Percentiles rank a stretch among this genome's conserved stretches.
These are phyloP conservation scores for Atherix ibis DNA, from an alignment of 2,888 invertebrate genomes.

Conservation along the genomic window DNA sequence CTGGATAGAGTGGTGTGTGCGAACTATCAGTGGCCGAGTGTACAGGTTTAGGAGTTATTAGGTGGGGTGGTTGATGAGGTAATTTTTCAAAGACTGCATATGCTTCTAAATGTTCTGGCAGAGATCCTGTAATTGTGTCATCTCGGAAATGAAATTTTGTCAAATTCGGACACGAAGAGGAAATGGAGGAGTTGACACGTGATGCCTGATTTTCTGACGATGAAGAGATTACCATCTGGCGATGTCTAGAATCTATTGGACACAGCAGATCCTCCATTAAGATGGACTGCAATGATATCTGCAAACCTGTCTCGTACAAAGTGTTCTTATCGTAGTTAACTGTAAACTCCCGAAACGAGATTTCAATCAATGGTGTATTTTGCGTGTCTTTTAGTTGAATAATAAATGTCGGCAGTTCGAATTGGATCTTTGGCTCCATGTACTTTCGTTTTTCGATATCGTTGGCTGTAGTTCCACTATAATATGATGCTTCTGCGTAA, in stretches of 20 bases:
- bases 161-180: conserved; percentile 65
- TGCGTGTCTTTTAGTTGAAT: conserved; percentile 59
- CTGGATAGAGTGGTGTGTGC: conserved; percentile 28
- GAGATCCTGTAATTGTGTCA: conserved; percentile 30
- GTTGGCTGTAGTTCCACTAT: conserved; percentile 12
- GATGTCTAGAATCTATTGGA: conserved; percentile 59
- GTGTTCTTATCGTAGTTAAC: conserved; percentile 55
- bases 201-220: conserved; percentile 13
- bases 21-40: conserved; percentile 12
- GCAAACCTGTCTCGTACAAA: conserved; percentile 53
- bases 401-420: conserved; percentile 58
- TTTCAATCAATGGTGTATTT: conserved; percentile 66
- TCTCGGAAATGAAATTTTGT: conserved; percentile 21
- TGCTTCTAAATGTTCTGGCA: conserved; percentile 44
- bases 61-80: not conserved
- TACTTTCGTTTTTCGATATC: conserved; percentile 10
- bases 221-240: conserved; percentile 65
- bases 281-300: conserved; percentile 68
- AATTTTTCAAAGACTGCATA: conserved; percentile 33
- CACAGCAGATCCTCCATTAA: conserved; percentile 81
- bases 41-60: too few relatives aligned
- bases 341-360: conserved; percentile 69
- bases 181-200: conserved; percentile 21
- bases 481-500: too few relatives aligned
- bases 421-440: conserved; percentile 36